Evolutionary conservation across 2,888 invertebrate genomes (phyloP), one percentile per base, ranked within the genome.

Genomic region (Rhabditoides inermis): DNA sequence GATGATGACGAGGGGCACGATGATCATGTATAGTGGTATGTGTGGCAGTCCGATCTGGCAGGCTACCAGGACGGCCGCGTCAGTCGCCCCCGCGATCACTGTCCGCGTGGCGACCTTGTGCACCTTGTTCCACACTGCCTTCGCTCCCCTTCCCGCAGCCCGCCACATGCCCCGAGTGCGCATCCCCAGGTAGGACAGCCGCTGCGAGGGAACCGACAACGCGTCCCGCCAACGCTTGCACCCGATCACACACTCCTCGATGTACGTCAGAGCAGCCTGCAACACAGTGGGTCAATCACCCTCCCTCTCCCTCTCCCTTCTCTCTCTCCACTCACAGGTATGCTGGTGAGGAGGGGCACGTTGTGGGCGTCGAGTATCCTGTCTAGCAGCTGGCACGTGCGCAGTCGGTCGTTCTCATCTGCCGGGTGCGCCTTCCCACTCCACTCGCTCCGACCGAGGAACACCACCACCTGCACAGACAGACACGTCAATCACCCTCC

Each of bases 181-280:
- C 35, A 74, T 53, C n/a, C 63, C 53, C n/a, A 74, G 45, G 54
- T 68, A 74, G 25, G 72, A 69, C 20, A 74, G 18, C n/a, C 72
- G 63, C 27, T 73, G 68, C 18, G 56, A 56, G 15, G 65, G 69
- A 1, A 60, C 58, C 15, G 57, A 45, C 47, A 74, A 51, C 2
- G 68, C 72, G 15, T 68, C 62, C 0, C 32, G 36, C 54, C 70
- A 67, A 15, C 49, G 55, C 55, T 70, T 72, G 22, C 66, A 60
- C 25, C 73, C 70, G 18, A 75, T 64, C 47, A 75, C 64, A 39
- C 70, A 70, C 23, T 69, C 70, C 48, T 75, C 75, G 25, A 75
- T 72, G 54, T 64, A 76, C 36, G 61, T 60, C 26, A 76, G 51
- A 4, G 75, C 74, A 25, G 73, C 71, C 60, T 71, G 53, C 36